Evolutionary conservation across 2,113 vertebrate genomes (phyloP), one percentile per base, ranked within the genome.

Genomic region (Haemorhous mexicanus): DNA sequence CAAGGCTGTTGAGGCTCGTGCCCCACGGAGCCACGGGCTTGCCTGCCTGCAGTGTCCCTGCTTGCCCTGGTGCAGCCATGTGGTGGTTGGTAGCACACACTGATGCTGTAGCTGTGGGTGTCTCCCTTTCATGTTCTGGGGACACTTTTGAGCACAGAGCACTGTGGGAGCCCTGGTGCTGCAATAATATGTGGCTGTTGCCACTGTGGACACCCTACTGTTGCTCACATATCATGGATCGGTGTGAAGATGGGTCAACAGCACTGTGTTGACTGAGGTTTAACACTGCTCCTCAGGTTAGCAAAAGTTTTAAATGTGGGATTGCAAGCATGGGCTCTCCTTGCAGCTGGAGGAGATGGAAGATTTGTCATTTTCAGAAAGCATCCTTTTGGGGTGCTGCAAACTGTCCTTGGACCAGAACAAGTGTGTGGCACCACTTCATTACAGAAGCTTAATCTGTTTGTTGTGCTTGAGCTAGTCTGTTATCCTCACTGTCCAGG

Each of bases 151-250:
- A 69, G 37, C 2, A 1, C 35, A 70, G 69, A 74, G 20, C 35
- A 33, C 16, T 0, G 0, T 20, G 37, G 66, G 61, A 41, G 28
- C 24, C 10, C 61, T 21, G 13, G 6, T 56, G 24, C 16, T 46
- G n/a, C 47, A 21, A 26, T 53, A 37, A 13, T 19, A 26, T 2
- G 0, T 58, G 35, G 13, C 15, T 72, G 7, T 30, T 85, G 52
- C 30, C 27, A 5, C 3, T 6, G 3, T 49, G 44, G 82, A 6
- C 27, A 9, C 39, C 33, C 13, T 28, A 0, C 66, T 83, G 47
- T 52, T 75, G n/a, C 43, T 83, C 62, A 37, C 50, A 39, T 70
- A 0, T n/a, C 33, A 4, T 28, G 33, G 41, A 30, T 50, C 2
- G 2, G 21, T 55, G 64, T 56, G 64, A 72, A 93, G 76, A 84